Percentiles rank a stretch among this genome's conserved stretches.
These are phyloP conservation scores for Phenganax marumi DNA, from an alignment of 92 coral and sea anemone species.

Conservation along the genomic window DNA sequence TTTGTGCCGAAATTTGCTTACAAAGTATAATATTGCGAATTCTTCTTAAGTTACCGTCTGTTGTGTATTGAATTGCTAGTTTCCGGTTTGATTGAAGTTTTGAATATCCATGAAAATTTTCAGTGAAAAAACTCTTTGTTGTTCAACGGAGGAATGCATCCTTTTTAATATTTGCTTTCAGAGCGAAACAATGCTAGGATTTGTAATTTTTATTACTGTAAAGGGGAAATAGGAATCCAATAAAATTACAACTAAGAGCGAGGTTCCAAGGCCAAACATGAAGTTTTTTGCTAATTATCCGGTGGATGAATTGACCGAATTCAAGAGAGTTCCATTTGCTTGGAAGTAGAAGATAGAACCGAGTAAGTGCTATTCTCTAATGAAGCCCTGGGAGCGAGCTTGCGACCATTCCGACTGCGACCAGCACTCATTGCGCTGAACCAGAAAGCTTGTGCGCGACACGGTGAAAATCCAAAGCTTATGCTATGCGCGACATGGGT, in stretches of 20 bases:
- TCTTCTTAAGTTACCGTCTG: not conserved
- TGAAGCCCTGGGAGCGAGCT: too few species aligned
- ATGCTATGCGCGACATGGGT: too few species aligned
- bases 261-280: not conserved
- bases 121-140: too few species aligned
- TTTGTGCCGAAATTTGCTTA: not conserved
- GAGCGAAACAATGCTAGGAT: constrained; percentile 35
- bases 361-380: too few species aligned
- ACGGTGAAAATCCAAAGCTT: too few species aligned
- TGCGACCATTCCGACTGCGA: too few species aligned
- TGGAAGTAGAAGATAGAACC: constrained; percentile 42
- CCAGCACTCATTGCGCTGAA: too few species aligned
- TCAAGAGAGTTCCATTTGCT: constrained; percentile 62
- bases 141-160: too few species aligned
- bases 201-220: not conserved
- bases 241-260: not conserved
- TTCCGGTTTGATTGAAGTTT: constrained; percentile 43
- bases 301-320: not conserved
- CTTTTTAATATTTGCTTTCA: not conserved
- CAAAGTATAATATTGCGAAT: constrained; percentile 1
- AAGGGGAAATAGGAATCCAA: not conserved
- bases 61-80: not conserved
- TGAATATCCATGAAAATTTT: not conserved
- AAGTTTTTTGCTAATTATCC: not conserved
- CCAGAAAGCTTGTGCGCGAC: too few species aligned